phyloP scores from a whole-genome alignment of 1,140 invertebrate species.

The Nebria ingens region DNA sequence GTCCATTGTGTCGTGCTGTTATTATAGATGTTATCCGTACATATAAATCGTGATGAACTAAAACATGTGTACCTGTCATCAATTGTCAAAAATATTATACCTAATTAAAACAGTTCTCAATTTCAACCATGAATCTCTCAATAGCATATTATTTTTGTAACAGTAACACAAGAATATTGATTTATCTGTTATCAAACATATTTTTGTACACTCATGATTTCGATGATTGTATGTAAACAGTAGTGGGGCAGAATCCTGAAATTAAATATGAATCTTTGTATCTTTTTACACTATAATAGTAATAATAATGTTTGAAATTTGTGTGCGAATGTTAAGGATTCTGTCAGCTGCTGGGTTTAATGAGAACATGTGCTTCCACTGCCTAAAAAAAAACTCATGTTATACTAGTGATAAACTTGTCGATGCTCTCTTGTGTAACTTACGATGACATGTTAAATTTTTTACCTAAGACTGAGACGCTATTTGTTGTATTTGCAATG shows the following conservation, averaged over 20 bases:
- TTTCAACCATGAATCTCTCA: neutral
- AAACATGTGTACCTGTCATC: constrained; percentile 1
- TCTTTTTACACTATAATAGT: too few relatives aligned
- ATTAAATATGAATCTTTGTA: too few relatives aligned
- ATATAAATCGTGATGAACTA: constrained; percentile 67
- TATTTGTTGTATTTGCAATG: neutral
- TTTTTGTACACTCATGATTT: too few relatives aligned
- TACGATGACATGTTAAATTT: neutral
- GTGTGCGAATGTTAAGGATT: too few relatives aligned
- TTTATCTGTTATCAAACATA: too few relatives aligned
- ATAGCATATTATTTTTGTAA: neutral
- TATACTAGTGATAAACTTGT: neutral
- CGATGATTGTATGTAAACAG: neutral
- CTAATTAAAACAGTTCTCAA: neutral
- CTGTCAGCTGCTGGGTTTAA: neutral
- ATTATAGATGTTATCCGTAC: constrained; percentile 93
- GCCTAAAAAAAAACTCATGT: constrained; percentile 3
- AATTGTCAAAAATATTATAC: neutral
- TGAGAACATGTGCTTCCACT: constrained; percentile 7
- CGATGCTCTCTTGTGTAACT: neutral
- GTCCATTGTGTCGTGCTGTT: constrained; percentile 84
- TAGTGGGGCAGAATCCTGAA: too few relatives aligned
- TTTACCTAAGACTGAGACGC: constrained; percentile 7
- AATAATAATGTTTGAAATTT: too few relatives aligned
- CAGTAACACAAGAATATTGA: too few relatives aligned